Conservation (phyloP, 2,888 invertebrate species). For the Halictus ligatus region DNA sequence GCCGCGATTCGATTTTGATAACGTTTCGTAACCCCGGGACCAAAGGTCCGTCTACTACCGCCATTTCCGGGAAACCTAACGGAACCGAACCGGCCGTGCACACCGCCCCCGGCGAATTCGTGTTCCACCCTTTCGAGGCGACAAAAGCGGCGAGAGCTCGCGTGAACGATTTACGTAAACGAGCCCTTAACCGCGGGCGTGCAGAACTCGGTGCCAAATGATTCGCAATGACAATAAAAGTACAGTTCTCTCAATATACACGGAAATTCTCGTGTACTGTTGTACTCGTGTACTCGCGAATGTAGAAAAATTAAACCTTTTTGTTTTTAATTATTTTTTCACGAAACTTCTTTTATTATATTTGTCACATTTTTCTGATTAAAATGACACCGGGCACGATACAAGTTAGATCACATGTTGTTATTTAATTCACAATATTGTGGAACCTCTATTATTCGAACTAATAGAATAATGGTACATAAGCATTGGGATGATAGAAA, state of each 20-base stretch:
- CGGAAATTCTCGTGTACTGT: too few species aligned
- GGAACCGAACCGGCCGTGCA: conserved; percentile 15
- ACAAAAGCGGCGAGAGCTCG: conserved; percentile 10
- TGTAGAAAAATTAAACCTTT: too few species aligned
- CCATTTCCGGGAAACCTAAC: conserved; percentile 12
- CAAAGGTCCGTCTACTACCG: conserved; percentile 35
- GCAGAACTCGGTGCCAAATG: not conserved
- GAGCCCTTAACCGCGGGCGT: not conserved
- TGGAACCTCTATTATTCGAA: too few species aligned
- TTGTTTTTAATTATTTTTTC: too few species aligned
- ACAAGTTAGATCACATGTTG: too few species aligned
- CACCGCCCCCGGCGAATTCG: not conserved
- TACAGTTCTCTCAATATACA: not conserved
- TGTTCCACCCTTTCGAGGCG: not conserved
- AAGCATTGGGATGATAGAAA: too few species aligned
- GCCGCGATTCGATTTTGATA: conserved; percentile 60
- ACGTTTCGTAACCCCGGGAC: conserved; percentile 37
- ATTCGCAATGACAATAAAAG: not conserved
- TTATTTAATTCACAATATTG: too few species aligned
- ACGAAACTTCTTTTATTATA: not conserved
- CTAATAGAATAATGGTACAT: too few species aligned
- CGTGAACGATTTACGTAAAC: conserved; percentile 12
- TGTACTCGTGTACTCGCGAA: too few species aligned
- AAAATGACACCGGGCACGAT: too few species aligned
- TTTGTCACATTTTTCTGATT: too few species aligned